Percentiles rank a stretch among this genome's conserved stretches.
Evolutionary conservation across 2,113 vertebrate genomes (phyloP).

Genomic region (Anser cygnoides): DNA sequence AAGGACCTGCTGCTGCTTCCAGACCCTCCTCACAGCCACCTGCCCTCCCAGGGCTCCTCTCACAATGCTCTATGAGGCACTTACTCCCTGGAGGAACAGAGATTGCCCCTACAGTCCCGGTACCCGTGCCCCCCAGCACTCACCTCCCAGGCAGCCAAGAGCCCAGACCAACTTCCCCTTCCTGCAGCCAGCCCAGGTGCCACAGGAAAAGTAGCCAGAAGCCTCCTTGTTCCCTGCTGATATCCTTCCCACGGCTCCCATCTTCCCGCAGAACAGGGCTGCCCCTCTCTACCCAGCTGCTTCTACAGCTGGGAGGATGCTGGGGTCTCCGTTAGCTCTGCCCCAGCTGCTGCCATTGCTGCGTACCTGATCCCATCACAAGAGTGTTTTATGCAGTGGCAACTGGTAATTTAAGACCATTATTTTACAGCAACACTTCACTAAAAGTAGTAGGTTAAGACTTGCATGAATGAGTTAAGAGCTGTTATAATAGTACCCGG

Average conservation of each 20-base stretch:
- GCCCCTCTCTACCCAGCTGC: background rate
- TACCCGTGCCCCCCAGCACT: background rate
- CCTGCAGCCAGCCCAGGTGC: background rate
- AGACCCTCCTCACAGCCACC: background rate
- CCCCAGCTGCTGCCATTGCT: background rate
- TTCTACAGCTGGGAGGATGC: background rate
- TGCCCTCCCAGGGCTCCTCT: background rate
- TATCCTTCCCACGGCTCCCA: too few relatives aligned
- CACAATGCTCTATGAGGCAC: too few relatives aligned
- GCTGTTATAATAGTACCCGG: background rate
- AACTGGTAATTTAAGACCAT: background rate
- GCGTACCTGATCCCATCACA: background rate
- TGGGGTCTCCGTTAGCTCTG: background rate
- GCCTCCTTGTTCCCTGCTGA: background rate
- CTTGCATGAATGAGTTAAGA: background rate
- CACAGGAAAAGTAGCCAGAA: too few relatives aligned
- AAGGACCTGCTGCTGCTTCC: background rate
- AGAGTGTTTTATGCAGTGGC: background rate
- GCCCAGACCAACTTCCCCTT: too few relatives aligned
- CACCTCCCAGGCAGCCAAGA: background rate
- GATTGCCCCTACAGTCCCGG: fast-evolving
- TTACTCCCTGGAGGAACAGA: background rate
- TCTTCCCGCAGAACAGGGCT: background rate
- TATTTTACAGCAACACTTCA: background rate
- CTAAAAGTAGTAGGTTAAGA: background rate